These are phyloP conservation scores for Aromia moschata DNA, from an alignment of 2,888 invertebrate species.

Conservation along the genomic window DNA sequence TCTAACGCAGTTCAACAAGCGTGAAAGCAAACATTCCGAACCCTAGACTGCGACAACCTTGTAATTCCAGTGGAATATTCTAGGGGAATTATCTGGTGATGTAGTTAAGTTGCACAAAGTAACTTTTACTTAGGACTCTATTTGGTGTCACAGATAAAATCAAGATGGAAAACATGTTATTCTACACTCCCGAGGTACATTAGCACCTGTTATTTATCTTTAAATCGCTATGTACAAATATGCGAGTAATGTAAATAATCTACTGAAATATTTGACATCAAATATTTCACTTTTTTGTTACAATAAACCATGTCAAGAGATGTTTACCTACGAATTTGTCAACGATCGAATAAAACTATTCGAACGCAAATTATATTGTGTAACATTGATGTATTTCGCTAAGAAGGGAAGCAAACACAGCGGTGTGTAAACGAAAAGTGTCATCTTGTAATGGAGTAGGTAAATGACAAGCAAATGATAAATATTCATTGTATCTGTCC, in stretches of 20 bases:
- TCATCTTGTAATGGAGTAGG: background rate
- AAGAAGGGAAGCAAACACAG: slow-evolving; percentile 1
- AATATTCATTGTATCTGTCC: no score
- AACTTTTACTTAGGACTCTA: no score
- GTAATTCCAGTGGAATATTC: no score
- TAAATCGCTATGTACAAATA: background rate
- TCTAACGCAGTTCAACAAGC: no score
- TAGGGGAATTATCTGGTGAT: no score
- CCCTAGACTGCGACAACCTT: no score
- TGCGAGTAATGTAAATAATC: background rate
- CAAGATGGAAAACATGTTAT: no score
- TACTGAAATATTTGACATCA: background rate
- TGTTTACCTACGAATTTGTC: background rate
- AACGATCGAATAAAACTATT: slow-evolving; percentile 1
- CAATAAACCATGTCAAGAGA: slow-evolving; percentile 6
- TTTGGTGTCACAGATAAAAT: no score
- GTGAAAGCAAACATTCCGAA: no score
- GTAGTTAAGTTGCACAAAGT: no score
- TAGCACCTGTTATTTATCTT: background rate
- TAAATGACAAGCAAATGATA: no score
- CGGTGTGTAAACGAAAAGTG: background rate
- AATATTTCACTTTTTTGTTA: background rate
- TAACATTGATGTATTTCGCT: background rate
- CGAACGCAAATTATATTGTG: slow-evolving; percentile 7
- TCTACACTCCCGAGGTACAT: background rate